These are phyloP conservation scores for Diachrysia chrysitis DNA, from an alignment of 2,888 invertebrate genomes.

Conservation along the genomic window DNA sequence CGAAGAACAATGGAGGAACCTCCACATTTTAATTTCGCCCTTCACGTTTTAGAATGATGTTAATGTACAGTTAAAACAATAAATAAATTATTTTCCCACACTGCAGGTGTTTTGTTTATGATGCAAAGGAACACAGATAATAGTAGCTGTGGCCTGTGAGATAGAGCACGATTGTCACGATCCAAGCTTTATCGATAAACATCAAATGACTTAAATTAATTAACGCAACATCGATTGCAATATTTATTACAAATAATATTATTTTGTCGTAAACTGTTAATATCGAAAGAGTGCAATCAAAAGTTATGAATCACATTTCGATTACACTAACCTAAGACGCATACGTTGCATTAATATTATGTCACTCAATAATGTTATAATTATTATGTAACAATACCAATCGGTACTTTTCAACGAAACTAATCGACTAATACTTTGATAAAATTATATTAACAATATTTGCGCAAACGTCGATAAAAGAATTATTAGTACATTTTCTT, in stretches of 20 bases:
- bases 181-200: slow-evolving; percentile 51
- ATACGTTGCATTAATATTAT: slow-evolving; percentile 54
- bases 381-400: slow-evolving; percentile 48
- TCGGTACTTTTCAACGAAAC: slow-evolving; percentile 46
- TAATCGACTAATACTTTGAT: slow-evolving; percentile 43
- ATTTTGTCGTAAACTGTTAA: slow-evolving; percentile 54
- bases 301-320: slow-evolving; percentile 46
- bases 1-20: slow-evolving; percentile 18
- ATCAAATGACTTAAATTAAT: slow-evolving; percentile 37
- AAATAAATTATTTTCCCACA: slow-evolving; percentile 56
- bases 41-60: slow-evolving; percentile 17
- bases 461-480: slow-evolving; percentile 45
- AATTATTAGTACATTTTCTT: slow-evolving; percentile 14
- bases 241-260: slow-evolving; percentile 54
- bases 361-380: slow-evolving; percentile 53
- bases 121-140: slow-evolving; percentile 60
- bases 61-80: slow-evolving; percentile 10
- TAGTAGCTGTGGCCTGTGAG: slow-evolving; percentile 36
- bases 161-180: slow-evolving; percentile 65
- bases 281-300: slow-evolving; percentile 50
- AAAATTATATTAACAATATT: slow-evolving; percentile 42
- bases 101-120: slow-evolving; percentile 69
- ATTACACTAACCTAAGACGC: slow-evolving; percentile 44
- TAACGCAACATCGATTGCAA: slow-evolving; percentile 50
- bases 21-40: slow-evolving; percentile 31